Evolutionary conservation across 2,113 vertebrate species (phyloP).

Genomic region (Notothenia rossii): DNA sequence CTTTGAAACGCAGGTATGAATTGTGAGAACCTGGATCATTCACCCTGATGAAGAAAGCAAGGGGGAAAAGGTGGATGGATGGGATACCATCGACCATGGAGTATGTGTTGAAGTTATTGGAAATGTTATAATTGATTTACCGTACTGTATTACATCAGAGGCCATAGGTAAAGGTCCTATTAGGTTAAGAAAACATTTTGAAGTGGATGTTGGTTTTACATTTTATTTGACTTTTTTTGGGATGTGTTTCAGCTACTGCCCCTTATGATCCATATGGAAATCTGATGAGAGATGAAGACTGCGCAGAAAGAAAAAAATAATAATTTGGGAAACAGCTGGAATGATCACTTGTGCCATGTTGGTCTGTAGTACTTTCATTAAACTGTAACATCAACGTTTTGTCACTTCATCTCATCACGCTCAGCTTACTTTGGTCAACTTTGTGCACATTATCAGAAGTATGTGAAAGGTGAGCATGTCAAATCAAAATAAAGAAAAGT

Average conservation of each 20-base stretch:
- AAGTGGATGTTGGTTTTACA: too few species aligned
- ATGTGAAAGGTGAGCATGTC: too few species aligned
- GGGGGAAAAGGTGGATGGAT: background rate
- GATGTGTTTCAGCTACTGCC: background rate
- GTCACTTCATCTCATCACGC: too few species aligned
- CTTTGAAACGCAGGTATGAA: background rate
- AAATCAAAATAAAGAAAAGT: too few species aligned
- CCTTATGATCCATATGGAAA: background rate
- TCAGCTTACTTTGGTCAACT: too few species aligned
- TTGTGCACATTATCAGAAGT: too few species aligned
- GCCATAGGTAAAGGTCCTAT: too few species aligned
- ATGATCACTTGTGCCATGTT: accelerated
- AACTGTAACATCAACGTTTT: too few species aligned
- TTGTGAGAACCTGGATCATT: background rate
- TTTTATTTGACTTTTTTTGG: too few species aligned
- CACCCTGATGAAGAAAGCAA: background rate
- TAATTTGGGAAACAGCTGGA: background rate
- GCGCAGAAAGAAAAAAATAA: background rate
- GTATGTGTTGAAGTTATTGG: background rate
- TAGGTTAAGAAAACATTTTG: background rate
- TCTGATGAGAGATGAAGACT: background rate
- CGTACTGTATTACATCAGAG: background rate
- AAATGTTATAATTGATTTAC: background rate
- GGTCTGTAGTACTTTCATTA: too few species aligned
- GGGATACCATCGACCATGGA: background rate